Percentiles rank a stretch among this genome's conserved stretches.
Conservation (phyloP, 2,797 vertebrate species). For the Picus viridis region DNA sequence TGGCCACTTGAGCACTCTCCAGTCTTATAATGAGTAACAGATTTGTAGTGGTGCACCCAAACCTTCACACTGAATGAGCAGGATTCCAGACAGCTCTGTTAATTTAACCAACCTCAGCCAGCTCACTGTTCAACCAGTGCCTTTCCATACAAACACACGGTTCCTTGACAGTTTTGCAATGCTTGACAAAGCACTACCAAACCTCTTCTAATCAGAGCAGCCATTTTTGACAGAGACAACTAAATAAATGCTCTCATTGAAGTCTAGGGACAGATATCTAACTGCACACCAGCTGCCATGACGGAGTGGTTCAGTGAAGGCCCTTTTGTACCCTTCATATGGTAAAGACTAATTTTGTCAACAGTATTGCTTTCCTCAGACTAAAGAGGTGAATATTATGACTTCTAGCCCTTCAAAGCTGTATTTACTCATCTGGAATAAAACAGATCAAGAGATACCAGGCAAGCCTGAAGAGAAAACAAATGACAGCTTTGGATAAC, state of each 20-base stretch:
- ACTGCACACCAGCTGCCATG: background rate
- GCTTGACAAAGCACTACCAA: background rate
- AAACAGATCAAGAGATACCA: background rate
- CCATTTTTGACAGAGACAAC: background rate
- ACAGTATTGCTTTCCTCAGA: background rate
- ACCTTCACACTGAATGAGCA: background rate
- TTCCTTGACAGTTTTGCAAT: background rate
- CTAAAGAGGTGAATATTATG: background rate
- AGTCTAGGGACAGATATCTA: background rate
- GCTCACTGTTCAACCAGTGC: background rate
- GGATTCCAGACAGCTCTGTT: background rate
- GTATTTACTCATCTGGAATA: background rate
- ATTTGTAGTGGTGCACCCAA: background rate
- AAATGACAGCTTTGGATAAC: background rate
- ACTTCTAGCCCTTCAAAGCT: background rate
- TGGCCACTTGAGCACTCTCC: background rate
- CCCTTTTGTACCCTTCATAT: background rate
- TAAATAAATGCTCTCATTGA: background rate
- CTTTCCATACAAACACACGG: background rate
- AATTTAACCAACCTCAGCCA: background rate
- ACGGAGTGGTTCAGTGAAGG: fast-evolving
- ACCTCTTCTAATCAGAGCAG: background rate
- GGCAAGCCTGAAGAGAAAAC: background rate
- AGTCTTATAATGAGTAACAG: fast-evolving
- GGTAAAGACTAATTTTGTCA: background rate